These are phyloP conservation scores for Sorex maritimensis DNA, from an alignment of 2,797 vertebrate species.

Conservation along the genomic window DNA sequence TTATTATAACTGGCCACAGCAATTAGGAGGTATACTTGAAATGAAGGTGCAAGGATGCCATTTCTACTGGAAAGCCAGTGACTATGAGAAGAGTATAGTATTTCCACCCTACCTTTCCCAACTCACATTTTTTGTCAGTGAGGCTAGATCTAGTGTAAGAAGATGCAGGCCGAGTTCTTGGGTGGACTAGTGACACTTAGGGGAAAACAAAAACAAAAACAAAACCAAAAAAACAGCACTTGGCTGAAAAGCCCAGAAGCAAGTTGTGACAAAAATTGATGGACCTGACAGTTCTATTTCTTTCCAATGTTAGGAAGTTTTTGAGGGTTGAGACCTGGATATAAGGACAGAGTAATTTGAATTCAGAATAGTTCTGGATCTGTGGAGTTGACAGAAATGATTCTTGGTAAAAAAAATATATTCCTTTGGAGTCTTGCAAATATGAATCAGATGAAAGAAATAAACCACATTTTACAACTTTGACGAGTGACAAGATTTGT, in stretches of 20 bases:
- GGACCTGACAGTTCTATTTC: conserved; percentile 23
- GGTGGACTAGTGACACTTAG: conserved; percentile 1
- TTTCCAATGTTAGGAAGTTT: conserved; percentile 28
- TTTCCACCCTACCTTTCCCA: too few relatives aligned
- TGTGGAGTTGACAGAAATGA: background rate
- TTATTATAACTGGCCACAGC: too few relatives aligned
- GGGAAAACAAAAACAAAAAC: too few relatives aligned
- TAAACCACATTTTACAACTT: background rate
- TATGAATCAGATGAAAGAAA: background rate
- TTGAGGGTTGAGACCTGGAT: conserved; percentile 11
- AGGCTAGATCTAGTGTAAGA: background rate
- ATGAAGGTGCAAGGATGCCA: too few relatives aligned
- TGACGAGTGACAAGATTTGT: conserved; percentile 23
- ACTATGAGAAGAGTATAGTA: too few relatives aligned
- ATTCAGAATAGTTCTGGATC: background rate
- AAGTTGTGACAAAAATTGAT: conserved; percentile 3
- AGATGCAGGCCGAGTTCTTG: background rate
- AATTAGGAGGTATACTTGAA: too few relatives aligned
- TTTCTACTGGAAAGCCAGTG: too few relatives aligned
- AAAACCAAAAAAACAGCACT: background rate
- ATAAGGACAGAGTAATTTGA: background rate
- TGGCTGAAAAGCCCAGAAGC: background rate
- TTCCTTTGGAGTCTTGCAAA: background rate
- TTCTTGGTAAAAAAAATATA: background rate
- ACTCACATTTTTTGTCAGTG: background rate